A percentile compares a stretch with the other conserved stretches of the same genome.
Evolutionary conservation across 2,888 invertebrate species (phyloP).

Genomic region (Neria commutata): DNA sequence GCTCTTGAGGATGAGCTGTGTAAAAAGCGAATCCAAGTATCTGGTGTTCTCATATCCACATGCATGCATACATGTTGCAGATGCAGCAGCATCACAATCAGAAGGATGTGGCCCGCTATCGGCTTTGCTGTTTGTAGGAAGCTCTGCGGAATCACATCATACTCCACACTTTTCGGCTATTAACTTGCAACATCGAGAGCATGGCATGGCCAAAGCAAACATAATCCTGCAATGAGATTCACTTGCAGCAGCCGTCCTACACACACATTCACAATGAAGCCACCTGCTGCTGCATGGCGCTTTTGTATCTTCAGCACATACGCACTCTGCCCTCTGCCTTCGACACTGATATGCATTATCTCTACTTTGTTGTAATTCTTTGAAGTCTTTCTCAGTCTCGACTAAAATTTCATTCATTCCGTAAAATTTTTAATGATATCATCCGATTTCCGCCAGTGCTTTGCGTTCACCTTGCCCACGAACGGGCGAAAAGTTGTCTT

Average conservation of each 20-base stretch:
- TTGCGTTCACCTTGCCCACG: no score
- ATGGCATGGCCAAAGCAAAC: no score
- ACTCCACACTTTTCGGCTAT: no score
- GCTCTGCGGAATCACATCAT: no score
- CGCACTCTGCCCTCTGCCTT: neutral
- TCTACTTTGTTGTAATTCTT: slow-evolving; percentile 5
- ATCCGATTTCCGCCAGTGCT: slow-evolving; percentile 29
- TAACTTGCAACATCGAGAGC: no score
- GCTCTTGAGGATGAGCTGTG: neutral
- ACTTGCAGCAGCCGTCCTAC: neutral
- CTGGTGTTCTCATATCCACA: neutral
- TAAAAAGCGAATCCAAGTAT: neutral
- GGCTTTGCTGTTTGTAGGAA: no score
- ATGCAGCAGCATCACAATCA: no score
- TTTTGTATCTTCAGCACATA: neutral
- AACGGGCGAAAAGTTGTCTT: no score
- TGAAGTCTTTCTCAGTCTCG: slow-evolving; percentile 17
- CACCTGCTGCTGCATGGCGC: neutral
- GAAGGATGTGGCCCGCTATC: no score
- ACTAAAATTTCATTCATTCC: slow-evolving; percentile 25
- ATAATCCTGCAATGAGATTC: no score
- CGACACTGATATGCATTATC: neutral
- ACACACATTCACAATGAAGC: neutral
- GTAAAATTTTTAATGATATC: slow-evolving; percentile 35
- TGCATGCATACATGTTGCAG: neutral